Evolutionary conservation across 2,113 vertebrate genomes (phyloP).

Genomic region (Dasypus novemcinctus): DNA sequence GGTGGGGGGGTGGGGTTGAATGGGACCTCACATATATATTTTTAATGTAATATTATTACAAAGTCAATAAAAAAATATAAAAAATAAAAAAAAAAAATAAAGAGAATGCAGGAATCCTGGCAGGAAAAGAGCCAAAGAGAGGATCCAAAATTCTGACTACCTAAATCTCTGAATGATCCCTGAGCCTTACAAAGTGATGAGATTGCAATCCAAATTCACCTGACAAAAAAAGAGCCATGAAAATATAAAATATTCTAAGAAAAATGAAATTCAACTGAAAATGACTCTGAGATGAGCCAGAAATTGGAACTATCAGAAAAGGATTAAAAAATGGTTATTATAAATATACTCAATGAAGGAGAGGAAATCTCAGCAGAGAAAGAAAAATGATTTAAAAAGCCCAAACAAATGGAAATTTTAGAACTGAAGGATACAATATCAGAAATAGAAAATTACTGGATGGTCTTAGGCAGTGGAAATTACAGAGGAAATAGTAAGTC

Average conservation of each 20-base stretch:
- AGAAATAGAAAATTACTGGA: not conserved
- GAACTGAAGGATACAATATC: not conserved
- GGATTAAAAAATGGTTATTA: not conserved
- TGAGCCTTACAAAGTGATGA: not conserved
- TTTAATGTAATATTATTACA: too few relatives aligned
- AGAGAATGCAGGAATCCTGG: not conserved
- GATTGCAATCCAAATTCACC: not conserved
- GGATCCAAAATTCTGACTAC: not conserved
- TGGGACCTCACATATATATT: too few relatives aligned
- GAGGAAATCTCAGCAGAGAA: not conserved
- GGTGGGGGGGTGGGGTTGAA: too few relatives aligned
- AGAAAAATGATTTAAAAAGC: not conserved
- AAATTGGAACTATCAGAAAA: not conserved
- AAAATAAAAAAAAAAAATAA: too few relatives aligned
- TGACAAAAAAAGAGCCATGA: not conserved
- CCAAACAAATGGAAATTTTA: not conserved
- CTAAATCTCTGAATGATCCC: not conserved
- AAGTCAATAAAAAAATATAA: too few relatives aligned
- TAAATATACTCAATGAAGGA: not conserved
- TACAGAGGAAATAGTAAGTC: not conserved
- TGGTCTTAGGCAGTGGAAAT: not conserved
- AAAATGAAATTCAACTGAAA: not conserved
- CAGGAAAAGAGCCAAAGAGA: not conserved
- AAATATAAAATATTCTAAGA: not conserved
- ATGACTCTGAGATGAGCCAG: not conserved